Percentiles rank a stretch among this genome's conserved stretches.
These are phyloP conservation scores for Acleris holmiana DNA, from an alignment of 2,888 invertebrate genomes.

Conservation along the genomic window DNA sequence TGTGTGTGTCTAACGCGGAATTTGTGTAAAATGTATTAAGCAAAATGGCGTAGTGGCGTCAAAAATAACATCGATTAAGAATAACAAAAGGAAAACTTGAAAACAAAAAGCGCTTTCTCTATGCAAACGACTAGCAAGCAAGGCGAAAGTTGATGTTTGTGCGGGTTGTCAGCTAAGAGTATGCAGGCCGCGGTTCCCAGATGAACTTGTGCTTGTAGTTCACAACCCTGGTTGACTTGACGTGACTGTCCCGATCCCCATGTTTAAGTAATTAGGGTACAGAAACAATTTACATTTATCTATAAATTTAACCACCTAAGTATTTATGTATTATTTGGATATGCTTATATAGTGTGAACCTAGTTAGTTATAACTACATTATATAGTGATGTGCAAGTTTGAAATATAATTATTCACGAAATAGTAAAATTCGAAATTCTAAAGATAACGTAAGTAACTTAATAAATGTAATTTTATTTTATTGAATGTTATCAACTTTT, in stretches of 20 bases:
- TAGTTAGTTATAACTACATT: too few relatives aligned
- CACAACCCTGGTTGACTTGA: not conserved
- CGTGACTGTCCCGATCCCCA: not conserved
- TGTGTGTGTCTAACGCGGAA: slow-evolving; percentile 31
- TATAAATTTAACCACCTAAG: too few relatives aligned
- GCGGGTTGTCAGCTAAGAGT: slow-evolving; percentile 43
- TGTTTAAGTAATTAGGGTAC: not conserved
- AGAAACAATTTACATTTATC: not conserved
- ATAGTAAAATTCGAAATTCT: too few relatives aligned
- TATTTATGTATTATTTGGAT: too few relatives aligned
- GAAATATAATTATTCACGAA: too few relatives aligned
- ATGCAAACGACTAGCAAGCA: slow-evolving; percentile 67
- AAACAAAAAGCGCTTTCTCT: slow-evolving; percentile 71
- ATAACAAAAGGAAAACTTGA: slow-evolving; percentile 70
- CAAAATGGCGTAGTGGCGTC: slow-evolving; percentile 43
- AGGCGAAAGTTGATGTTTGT: slow-evolving; percentile 65
- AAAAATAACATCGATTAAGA: slow-evolving; percentile 66
- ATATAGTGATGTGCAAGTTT: too few relatives aligned
- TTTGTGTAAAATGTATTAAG: slow-evolving; percentile 19
- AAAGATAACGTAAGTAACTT: too few relatives aligned
- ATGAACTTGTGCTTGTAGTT: not conserved
- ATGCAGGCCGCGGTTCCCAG: too few relatives aligned
- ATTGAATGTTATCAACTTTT: too few relatives aligned
- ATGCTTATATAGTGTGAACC: too few relatives aligned
- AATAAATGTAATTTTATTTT: too few relatives aligned